Percentiles rank a stretch among this genome's conserved stretches.
Evolutionary conservation across 2,797 vertebrate genomes (phyloP).

Genomic region (Hemitrygon akajei): DNA sequence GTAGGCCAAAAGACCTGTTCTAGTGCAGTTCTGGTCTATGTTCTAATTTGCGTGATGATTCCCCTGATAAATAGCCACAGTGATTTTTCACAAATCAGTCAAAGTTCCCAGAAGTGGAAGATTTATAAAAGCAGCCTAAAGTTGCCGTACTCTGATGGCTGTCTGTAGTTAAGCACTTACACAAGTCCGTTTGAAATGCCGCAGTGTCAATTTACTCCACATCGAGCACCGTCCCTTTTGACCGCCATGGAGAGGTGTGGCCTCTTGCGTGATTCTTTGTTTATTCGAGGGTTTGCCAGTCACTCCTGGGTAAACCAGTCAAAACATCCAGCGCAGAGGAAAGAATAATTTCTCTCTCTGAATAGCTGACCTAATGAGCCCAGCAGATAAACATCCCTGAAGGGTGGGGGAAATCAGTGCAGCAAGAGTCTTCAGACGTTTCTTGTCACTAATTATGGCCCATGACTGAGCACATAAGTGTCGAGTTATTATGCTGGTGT

Average conservation of each 20-base stretch:
- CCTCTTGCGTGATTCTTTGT: background rate
- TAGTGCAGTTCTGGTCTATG: no score
- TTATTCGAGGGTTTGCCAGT: background rate
- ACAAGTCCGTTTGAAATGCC: background rate
- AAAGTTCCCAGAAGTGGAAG: background rate
- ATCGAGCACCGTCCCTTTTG: no score
- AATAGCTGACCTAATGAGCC: slow-evolving; percentile 30
- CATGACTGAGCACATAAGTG: background rate
- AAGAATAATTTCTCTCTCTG: slow-evolving; percentile 24
- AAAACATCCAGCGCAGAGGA: background rate
- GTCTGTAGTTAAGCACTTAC: no score
- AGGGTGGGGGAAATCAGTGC: slow-evolving; percentile 13
- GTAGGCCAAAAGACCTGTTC: no score
- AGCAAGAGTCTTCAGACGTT: slow-evolving; percentile 9
- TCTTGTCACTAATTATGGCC: slow-evolving; percentile 33
- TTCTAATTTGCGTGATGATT: background rate
- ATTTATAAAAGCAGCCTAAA: background rate
- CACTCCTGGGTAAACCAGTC: background rate
- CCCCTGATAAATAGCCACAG: background rate
- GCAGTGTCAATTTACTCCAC: background rate
- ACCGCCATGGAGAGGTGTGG: background rate
- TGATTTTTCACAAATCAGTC: background rate
- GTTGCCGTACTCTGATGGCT: background rate
- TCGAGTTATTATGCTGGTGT: slow-evolving; percentile 17
- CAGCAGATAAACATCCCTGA: slow-evolving; percentile 17